Conservation (phyloP, 2,113 vertebrate species). For the Vireo altiloquus region DNA sequence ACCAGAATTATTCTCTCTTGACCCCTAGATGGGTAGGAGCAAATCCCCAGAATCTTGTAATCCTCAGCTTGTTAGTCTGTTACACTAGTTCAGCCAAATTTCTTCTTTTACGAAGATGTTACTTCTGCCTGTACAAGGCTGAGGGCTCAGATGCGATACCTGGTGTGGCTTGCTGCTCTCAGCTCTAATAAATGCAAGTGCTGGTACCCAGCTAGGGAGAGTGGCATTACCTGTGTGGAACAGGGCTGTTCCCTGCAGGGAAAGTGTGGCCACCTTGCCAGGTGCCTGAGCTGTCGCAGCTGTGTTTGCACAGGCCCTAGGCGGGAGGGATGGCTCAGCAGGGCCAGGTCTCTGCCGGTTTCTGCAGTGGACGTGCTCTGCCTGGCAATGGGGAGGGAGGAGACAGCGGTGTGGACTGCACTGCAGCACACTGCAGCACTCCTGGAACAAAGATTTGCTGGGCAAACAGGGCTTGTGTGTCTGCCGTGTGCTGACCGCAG, state of each 20-base stretch:
- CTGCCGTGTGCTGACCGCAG: neutral
- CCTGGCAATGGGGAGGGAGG: conserved; percentile 75
- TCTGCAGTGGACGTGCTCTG: conserved; percentile 79
- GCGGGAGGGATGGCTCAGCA: neutral
- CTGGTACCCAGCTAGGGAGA: neutral
- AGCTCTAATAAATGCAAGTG: neutral
- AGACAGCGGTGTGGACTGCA: conserved; percentile 75
- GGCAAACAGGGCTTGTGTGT: neutral
- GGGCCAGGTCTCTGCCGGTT: conserved; percentile 65
- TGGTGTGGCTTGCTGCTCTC: neutral
- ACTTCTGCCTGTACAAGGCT: accelerated
- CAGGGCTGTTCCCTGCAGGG: neutral
- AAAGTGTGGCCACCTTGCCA: neutral
- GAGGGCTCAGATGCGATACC: neutral
- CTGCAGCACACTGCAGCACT: conserved; percentile 85
- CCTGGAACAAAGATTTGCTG: conserved; percentile 79
- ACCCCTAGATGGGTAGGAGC: neutral
- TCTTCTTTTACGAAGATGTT: neutral
- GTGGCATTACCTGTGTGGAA: neutral
- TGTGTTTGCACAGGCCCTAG: neutral
- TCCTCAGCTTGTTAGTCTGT: neutral
- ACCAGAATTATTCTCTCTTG: neutral
- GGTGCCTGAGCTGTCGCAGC: neutral
- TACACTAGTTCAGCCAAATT: neutral
- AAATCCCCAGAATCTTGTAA: neutral